Percentiles rank a stretch among this genome's conserved stretches.
Conservation (phyloP, 2,797 vertebrate genomes). For the Silurus lanzhouensis region DNA sequence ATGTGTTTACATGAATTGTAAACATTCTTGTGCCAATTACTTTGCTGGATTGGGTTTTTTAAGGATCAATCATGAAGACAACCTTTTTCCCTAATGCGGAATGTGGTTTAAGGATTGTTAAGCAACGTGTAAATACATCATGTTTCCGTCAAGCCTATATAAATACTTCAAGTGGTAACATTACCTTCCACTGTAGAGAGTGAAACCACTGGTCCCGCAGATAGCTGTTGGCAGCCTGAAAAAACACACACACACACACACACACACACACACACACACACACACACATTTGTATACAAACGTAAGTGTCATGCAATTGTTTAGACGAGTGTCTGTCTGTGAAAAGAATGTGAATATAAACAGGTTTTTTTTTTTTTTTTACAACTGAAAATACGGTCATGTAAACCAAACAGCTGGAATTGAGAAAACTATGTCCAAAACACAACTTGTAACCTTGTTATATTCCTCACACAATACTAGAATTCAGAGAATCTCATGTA, state of each 20-base stretch:
- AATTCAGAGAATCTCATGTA: background rate
- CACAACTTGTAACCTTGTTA: background rate
- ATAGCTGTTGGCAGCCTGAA: conserved; percentile 98
- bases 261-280: conserved; percentile 26
- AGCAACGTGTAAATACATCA: conserved; percentile 5
- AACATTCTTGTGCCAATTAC: background rate
- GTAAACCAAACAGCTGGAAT: background rate
- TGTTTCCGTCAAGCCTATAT: background rate
- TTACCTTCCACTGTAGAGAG: conserved; percentile 99
- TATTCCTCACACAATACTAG: background rate
- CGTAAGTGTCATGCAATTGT: background rate
- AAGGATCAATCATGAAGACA: background rate
- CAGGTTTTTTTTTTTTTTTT: background rate
- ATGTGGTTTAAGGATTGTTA: background rate
- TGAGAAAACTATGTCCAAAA: background rate
- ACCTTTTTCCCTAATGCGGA: background rate
- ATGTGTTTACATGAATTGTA: background rate
- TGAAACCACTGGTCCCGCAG: conserved; percentile 99
- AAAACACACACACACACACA: conserved; percentile 36
- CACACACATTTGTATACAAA: background rate
- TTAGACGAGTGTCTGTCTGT: background rate
- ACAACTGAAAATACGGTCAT: background rate
- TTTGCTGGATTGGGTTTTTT: background rate
- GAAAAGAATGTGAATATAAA: background rate
- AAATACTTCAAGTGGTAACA: conserved; percentile 44